Evolutionary conservation across 2,888 invertebrate genomes (phyloP).

Genomic region (Trachelus stipa): DNA sequence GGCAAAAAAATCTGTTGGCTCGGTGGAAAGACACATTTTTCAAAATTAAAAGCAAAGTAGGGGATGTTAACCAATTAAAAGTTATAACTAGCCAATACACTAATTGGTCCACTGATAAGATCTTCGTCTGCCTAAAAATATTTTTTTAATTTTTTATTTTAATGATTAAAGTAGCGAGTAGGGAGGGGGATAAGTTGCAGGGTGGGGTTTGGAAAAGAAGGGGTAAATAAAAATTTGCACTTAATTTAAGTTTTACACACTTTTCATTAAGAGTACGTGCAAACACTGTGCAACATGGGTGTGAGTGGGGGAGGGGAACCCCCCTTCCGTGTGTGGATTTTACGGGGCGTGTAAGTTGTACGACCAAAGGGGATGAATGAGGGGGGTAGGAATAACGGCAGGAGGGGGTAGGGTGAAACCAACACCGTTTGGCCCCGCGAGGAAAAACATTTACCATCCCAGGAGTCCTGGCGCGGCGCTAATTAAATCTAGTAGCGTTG

Average conservation of each 20-base stretch:
- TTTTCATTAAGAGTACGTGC: conserved; percentile 44
- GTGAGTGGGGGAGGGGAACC: too few species aligned
- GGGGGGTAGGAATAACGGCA: too few species aligned
- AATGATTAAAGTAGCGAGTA: not conserved
- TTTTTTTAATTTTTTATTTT: not conserved
- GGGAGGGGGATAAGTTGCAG: too few species aligned
- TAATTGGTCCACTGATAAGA: not conserved
- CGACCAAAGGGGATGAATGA: too few species aligned
- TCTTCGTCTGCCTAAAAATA: too few species aligned
- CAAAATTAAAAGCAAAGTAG: too few species aligned
- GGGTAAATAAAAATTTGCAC: not conserved
- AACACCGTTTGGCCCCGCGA: conserved; percentile 34
- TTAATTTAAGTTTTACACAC: conserved; percentile 43
- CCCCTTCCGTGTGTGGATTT: too few species aligned
- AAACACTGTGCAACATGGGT: too few species aligned
- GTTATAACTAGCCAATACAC: not conserved
- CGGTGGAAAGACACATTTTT: too few species aligned
- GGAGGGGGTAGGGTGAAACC: conserved; percentile 13
- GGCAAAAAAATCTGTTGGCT: too few species aligned
- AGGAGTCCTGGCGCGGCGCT: conserved; percentile 37
- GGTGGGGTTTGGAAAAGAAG: too few species aligned
- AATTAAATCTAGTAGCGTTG: conserved; percentile 49
- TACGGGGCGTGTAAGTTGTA: too few species aligned
- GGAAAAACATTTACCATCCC: conserved; percentile 50
- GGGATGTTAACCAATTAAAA: not conserved